These are phyloP conservation scores for Danio kyathit DNA, from an alignment of 2,797 vertebrate genomes.

Conservation along the genomic window DNA sequence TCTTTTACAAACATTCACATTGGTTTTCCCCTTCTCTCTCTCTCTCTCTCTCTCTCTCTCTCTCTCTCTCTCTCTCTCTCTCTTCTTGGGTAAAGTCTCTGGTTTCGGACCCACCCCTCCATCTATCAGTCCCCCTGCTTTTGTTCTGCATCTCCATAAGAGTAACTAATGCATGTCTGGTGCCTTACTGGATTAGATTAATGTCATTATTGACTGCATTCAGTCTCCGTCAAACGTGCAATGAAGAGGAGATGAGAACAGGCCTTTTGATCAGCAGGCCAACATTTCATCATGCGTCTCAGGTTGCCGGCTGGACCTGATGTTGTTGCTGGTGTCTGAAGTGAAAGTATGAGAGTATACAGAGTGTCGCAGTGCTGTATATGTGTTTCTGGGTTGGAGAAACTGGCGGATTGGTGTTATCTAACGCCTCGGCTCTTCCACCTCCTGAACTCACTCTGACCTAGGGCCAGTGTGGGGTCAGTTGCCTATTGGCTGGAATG, in stretches of 20 bases:
- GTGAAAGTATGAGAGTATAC: conserved; percentile 6
- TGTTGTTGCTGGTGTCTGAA: conserved; percentile 21
- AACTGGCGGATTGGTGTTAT: conserved; percentile 42
- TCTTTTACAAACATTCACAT: conserved; percentile 42
- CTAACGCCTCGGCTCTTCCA: conserved; percentile 56
- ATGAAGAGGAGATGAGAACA: conserved; percentile 57
- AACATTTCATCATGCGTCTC: conserved; percentile 53
- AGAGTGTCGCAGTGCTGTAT: no score
- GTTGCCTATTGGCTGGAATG: conserved; percentile 82
- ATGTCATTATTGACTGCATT: conserved; percentile 63
- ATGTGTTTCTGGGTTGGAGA: neutral
- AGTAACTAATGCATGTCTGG: conserved; percentile 66
- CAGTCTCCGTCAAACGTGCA: conserved; percentile 57
- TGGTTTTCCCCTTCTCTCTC: conserved; percentile 46
- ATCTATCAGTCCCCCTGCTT: conserved; percentile 60
- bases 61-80: no score
- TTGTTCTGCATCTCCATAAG: conserved; percentile 62
- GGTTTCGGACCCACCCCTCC: conserved; percentile 57
- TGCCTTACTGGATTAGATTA: conserved; percentile 62
- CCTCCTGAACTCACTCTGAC: conserved; percentile 79
- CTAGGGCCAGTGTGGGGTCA: conserved; percentile 76
- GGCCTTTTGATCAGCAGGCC: conserved; percentile 61
- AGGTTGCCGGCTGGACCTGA: conserved; percentile 49
- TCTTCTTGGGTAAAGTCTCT: conserved; percentile 51
- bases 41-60: no score